phyloP scores from a whole-genome alignment of 2,797 vertebrate genomes.

The Vireo griseus region DNA sequence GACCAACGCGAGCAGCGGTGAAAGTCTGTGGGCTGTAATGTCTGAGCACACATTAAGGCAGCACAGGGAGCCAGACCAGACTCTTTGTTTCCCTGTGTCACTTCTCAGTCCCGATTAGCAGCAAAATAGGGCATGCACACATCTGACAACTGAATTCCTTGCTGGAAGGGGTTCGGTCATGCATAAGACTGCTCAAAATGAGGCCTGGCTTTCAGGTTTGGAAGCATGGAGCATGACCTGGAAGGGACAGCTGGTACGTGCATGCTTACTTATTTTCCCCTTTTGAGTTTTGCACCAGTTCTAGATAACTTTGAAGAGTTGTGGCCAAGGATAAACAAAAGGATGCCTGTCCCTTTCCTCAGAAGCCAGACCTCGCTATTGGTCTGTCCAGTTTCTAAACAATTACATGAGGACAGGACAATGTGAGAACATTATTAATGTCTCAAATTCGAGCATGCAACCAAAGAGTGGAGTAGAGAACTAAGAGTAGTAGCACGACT shows the following conservation, averaged over 20 bases:
- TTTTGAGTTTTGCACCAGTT: neutral
- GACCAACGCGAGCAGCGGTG: accelerated
- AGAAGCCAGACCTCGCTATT: neutral
- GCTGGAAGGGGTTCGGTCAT: conserved; percentile 43
- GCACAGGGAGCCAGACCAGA: neutral
- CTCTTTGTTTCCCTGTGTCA: neutral
- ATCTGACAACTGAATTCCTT: conserved; percentile 37
- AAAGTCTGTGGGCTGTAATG: neutral
- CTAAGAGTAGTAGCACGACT: accelerated
- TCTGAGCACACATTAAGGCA: neutral
- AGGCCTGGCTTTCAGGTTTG: conserved; percentile 49
- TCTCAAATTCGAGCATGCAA: too few species aligned
- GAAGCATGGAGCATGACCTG: neutral
- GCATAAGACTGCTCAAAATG: conserved; percentile 36
- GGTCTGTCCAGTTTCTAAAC: neutral
- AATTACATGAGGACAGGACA: accelerated
- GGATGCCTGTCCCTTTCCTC: accelerated
- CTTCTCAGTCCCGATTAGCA: conserved; percentile 9
- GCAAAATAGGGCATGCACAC: neutral
- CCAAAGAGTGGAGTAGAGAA: accelerated
- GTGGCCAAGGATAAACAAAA: neutral
- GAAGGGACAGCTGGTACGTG: conserved; percentile 4
- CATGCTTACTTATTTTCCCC: neutral
- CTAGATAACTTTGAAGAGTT: neutral
- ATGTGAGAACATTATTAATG: accelerated